These are phyloP conservation scores for Mastigias papua DNA, from an alignment of 30 jellyfish, hydroid and myxozoan genomes.

Conservation along the genomic window DNA sequence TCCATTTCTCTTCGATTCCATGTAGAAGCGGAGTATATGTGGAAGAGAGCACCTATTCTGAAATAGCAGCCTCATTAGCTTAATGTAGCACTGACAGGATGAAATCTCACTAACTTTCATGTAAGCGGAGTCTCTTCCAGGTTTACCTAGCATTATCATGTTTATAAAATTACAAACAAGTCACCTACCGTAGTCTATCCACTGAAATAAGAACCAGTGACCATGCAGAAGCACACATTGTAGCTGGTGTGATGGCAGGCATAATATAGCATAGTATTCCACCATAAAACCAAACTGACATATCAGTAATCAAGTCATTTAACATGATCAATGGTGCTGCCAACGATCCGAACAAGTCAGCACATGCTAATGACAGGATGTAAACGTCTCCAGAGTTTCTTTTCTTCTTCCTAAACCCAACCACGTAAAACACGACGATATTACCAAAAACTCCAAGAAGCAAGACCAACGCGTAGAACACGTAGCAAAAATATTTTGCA, in stretches of 20 bases:
- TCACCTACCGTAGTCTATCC: conserved; percentile 70
- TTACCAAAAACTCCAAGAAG: conserved; percentile 64
- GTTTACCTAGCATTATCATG: too few relatives aligned
- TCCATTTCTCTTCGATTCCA: too few relatives aligned
- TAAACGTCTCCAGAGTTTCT: conserved; percentile 44
- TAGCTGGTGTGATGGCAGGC: conserved; percentile 46
- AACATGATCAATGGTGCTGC: conserved; percentile 50
- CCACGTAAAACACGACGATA: conserved; percentile 54
- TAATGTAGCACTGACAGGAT: too few relatives aligned
- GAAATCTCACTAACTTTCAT: too few relatives aligned
- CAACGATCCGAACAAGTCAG: conserved; percentile 45
- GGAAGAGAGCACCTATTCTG: too few relatives aligned
- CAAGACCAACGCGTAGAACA: conserved; percentile 12
- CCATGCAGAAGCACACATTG: conserved; percentile 55
- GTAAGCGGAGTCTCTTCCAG: too few relatives aligned
- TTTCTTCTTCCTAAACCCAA: conserved; percentile 60
- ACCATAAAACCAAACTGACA: conserved; percentile 52
- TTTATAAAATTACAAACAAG: too few relatives aligned
- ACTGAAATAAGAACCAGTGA: conserved; percentile 41
- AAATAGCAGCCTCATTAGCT: too few relatives aligned
- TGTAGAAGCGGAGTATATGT: too few relatives aligned
- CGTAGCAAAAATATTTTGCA: too few relatives aligned
- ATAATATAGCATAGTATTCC: conserved; percentile 46
- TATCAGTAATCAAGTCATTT: conserved; percentile 8
- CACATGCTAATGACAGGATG: conserved; percentile 53